Evolutionary conservation across 2,113 vertebrate genomes (phyloP), one percentile per base, ranked within the genome.

Genomic region (Nycticebus coucang): DNA sequence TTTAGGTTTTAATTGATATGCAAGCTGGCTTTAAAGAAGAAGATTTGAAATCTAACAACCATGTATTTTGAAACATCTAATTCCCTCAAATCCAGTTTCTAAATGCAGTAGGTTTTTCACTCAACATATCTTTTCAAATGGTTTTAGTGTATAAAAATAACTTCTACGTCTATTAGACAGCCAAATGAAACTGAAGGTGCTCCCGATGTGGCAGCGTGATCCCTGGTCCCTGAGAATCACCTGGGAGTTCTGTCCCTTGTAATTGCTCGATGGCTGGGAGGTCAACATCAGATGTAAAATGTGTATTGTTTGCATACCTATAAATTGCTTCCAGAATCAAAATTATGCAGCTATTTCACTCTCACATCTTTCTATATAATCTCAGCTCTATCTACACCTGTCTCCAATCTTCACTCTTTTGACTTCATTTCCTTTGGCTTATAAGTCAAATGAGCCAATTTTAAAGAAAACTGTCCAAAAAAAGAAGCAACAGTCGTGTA

Each of bases 101-200:
- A 96, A 96, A 96, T 95, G 92, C 13, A 94, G 35, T 37, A 69
- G 71, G 7, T 69, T 96, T 97, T 95, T 87, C 72, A 82, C 11
- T 93, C 41, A 90, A 87, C 62, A 87, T 87, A 91, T 93, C 85
- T 97, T 96, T 35, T 94, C 57, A 88, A 81, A 88, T 26, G 87
- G 60, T 71, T 89, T 77, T 86, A 80, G 17, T 53, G 35, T 84
- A 57, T 83, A 96, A 92, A 97, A 93, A 91, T 91, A 96, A 77
- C 62, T 79, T 92, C 37, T 75, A n/a, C 86, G 33, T 62, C 35
- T 96, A n/a, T 90, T 37, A 94, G 75, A 82, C 0, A 93, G 53
- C 12, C 59, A 80, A 95, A 87, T 81, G 30, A 96, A 92, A 50
- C 41, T 90, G 75, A 91, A 87, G 55, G 37, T 64, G 81, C 22